Base-by-base conservation (phyloP, 35 echinoderm and acorn worm species). In the Ptychodera flava region DNA sequence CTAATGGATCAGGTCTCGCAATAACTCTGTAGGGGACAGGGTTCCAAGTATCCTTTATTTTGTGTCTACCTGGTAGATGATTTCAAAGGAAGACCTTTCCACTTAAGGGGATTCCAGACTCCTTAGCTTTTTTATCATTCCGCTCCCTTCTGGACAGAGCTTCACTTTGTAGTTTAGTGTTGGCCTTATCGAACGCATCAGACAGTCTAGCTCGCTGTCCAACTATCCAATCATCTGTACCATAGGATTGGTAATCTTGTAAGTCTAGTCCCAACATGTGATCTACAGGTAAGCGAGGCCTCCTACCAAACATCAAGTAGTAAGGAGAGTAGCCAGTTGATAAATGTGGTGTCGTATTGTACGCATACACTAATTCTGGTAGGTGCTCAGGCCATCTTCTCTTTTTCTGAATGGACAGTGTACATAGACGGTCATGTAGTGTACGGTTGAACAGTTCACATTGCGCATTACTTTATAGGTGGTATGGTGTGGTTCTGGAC, bases 291-390 rank as follows among this genome's bases (percentile, higher is more conserved):
- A 81, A 31, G 14, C 33, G 22, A 53, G 87, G 87, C 35, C 82
- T 36, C 28, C 79, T 35, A 14, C 79, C 87, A 37, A 89, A 81
- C 36, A 82, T 82, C 1, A 89, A 15, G 1, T 45, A 89, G 75
- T 81, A 89, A 1, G 87, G 87, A 15, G 87, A 82, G 30, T 81
- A 37, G 30, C 86, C 86, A 27, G 88, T 97, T 1, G 91, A 80
- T 12, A 88, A 80, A 80, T 93, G 94, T 1, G 85, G 84, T 16
- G 94, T 93, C 32, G 37, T 52, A 52, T 94, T 94, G 82, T 94
- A 94, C 0, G 92, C 89, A 88, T 81, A 94, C 10, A 94, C 77
- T 28, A 94, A 52, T 78, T 86, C 38, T 35, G 89, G 76, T 0
- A 91, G 79, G 33, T 94, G 81, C 0, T 38, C 35, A 33, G 88